These are phyloP conservation scores for Drosophila lacicola DNA, from an alignment of 2,888 invertebrate genomes.

Conservation along the genomic window DNA sequence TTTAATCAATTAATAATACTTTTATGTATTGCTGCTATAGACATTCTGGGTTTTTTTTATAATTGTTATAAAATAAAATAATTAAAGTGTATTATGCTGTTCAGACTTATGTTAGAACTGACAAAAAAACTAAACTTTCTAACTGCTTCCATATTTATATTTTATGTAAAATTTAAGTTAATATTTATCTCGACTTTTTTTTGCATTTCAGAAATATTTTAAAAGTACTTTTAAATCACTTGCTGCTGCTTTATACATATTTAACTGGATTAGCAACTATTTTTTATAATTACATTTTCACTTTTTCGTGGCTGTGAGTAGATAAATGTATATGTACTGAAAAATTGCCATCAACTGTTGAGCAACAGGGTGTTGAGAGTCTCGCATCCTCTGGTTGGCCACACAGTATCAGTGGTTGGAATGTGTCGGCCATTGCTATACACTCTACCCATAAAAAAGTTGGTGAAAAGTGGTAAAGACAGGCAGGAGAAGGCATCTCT, in stretches of 20 bases:
- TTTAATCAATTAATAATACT: neutral
- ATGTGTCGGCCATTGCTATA: constrained; percentile 43
- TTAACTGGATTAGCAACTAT: constrained; percentile 13
- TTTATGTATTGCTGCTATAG: neutral
- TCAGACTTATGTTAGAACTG: neutral
- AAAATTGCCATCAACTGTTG: constrained; percentile 21
- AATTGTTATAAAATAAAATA: neutral
- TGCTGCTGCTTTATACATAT: constrained; percentile 13
- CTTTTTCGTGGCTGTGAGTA: constrained; percentile 6
- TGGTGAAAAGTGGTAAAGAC: too few relatives aligned
- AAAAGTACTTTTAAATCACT: constrained; percentile 1
- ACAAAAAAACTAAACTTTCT: neutral
- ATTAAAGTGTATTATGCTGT: neutral
- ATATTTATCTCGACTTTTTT: neutral
- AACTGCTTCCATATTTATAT: neutral
- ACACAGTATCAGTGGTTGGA: constrained; percentile 22
- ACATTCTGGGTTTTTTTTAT: neutral
- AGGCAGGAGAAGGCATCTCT: too few relatives aligned
- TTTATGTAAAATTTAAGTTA: neutral
- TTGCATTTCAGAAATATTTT: neutral
- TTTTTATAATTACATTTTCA: constrained; percentile 16
- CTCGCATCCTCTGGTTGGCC: constrained; percentile 13
- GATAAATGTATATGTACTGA: constrained; percentile 1
- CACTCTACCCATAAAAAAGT: too few relatives aligned
- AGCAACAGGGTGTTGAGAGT: constrained; percentile 28